Percentiles rank a stretch among this genome's conserved stretches.
Evolutionary conservation across 53 echinoderm and acorn worm genomes (phyloP).

Genomic region (Antedon mediterranea): DNA sequence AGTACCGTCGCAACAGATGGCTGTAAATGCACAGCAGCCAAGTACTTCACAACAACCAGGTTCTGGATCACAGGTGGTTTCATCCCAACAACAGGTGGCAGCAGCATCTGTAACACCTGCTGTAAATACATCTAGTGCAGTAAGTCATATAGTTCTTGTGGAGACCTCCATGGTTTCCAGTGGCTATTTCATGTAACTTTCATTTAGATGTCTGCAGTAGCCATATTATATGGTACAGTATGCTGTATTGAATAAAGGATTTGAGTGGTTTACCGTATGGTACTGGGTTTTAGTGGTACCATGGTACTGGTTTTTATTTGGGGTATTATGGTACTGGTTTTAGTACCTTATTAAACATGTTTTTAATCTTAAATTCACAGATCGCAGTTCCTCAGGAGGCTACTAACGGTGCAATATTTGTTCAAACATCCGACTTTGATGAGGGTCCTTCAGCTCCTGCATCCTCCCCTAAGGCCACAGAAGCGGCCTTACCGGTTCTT

Average conservation of each 20-base stretch:
- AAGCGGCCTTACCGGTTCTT: constrained; percentile 36
- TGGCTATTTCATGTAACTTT: too few species aligned
- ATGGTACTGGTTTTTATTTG: too few species aligned
- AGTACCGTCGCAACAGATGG: too few species aligned
- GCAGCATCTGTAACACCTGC: not conserved
- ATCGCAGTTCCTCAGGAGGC: not conserved
- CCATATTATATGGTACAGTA: too few species aligned
- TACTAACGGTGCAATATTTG: not conserved
- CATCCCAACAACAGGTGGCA: not conserved
- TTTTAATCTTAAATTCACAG: not conserved
- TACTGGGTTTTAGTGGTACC: too few species aligned
- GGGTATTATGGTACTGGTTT: too few species aligned
- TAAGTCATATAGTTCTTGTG: not conserved
- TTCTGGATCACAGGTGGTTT: not conserved
- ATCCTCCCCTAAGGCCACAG: constrained; percentile 72
- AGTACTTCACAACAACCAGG: not conserved
- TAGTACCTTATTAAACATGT: too few species aligned
- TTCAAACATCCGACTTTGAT: constrained; percentile 11
- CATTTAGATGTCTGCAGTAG: too few species aligned
- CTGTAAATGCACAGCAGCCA: not conserved
- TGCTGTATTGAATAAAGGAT: too few species aligned
- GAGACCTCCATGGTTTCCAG: too few species aligned
- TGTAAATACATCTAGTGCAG: not conserved
- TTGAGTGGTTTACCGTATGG: too few species aligned
- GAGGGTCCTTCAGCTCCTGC: constrained; percentile 70